Base-by-base conservation (phyloP, 2,888 invertebrate genomes). In the Plagodis dolabraria region DNA sequence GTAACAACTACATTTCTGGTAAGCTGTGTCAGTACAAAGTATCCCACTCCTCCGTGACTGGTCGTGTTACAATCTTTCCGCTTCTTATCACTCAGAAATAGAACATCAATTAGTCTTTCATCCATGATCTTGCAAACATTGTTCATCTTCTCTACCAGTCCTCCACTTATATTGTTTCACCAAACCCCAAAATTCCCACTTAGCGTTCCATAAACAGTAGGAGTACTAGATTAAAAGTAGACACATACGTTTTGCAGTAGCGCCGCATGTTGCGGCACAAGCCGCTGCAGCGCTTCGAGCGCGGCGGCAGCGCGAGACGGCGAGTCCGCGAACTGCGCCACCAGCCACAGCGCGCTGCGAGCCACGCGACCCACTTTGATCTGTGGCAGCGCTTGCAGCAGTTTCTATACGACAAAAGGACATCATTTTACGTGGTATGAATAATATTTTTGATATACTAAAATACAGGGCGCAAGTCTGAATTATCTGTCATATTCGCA, bases 311-410 rank as follows among this genome's bases (percentile, higher is more conserved):
- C 97, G 67, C 98, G 96, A 22, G 94, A 94, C 34, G 94, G 92
- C 0, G 95, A 94, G 59, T 96, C 96, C 1, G 98, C 97, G 86
- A 98, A 99, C 87, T 99, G 99, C 6, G 99, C 99, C 60, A 99
- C 93, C 77, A 99, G 97, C 99, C 99, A 99, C 56, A 99, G 93
- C 0, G 99, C 98, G 0, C 98, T 97, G 63, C 99, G 95, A 73
- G 98, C 97, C 35, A 98, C 96, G 92, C 97, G 97, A 5, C 97
- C 96, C n/a, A 97, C 97, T 72, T 97, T 96, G 72, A 99, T 98
- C 62, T 96, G 94, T 0, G 96, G 94, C 78, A 99, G 97, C 4
- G 96, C 95, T 85, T 99, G 97, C 62, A 97, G 80, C 0, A 97
- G 91, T 89, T 94, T 94, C 94, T 94, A 69, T 0, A 54, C 50